phyloP scores from a whole-genome alignment of 2,797 vertebrate genomes.

The Platalea minor region DNA sequence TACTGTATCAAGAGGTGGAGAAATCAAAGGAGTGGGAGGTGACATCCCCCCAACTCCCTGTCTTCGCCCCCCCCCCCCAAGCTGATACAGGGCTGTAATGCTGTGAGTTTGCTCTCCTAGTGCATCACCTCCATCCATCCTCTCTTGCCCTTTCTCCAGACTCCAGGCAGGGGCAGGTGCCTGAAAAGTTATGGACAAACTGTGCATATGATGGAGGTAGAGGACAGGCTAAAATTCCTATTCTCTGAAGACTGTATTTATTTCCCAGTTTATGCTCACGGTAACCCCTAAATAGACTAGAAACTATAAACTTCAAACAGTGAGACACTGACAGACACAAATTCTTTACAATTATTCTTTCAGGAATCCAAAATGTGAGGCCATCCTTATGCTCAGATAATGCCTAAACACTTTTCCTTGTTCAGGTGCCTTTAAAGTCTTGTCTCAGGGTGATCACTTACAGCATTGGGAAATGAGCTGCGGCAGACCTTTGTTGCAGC shows the following conservation, averaged over 20 bases:
- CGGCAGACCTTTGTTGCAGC: background rate
- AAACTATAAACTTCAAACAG: background rate
- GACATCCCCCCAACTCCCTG: accelerated
- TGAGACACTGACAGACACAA: background rate
- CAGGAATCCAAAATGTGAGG: background rate
- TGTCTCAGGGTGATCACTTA: background rate
- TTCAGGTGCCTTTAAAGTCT: background rate
- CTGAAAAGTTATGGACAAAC: background rate
- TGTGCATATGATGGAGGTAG: background rate
- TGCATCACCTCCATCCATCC: background rate
- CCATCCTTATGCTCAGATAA: background rate
- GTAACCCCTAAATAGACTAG: background rate
- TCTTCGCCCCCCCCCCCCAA: accelerated
- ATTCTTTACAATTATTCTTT: background rate
- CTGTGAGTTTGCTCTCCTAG: background rate
- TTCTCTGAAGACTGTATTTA: background rate
- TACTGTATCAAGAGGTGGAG: background rate
- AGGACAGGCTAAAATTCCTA: background rate
- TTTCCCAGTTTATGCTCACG: background rate
- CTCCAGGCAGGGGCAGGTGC: background rate
- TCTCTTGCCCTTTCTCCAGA: background rate
- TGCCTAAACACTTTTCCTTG: background rate
- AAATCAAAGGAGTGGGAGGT: background rate
- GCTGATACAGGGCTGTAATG: background rate
- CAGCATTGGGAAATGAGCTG: background rate